A percentile compares a stretch with the other conserved stretches of the same genome.
These are phyloP conservation scores for Lerista edwardsae DNA, from an alignment of 2,797 vertebrate genomes.

Conservation along the genomic window DNA sequence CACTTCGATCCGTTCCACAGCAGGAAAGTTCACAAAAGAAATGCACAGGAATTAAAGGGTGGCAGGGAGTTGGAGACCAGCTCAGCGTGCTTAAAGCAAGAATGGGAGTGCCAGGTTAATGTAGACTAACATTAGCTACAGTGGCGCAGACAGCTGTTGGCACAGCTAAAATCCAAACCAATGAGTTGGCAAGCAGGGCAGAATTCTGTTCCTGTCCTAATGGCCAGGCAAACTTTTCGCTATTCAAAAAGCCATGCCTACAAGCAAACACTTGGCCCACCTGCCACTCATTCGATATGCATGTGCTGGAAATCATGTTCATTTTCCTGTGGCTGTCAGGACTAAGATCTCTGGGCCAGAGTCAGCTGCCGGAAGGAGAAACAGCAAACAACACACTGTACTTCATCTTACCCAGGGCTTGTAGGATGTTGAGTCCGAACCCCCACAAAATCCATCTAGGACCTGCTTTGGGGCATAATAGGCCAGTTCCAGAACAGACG, in stretches of 20 bases:
- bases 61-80: neutral
- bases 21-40: conserved; percentile 27
- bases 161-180: neutral
- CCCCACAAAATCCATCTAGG: no score
- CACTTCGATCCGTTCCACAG: neutral
- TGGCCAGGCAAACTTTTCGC: neutral
- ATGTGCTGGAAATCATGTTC: no score
- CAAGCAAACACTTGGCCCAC: neutral
- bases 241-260: neutral
- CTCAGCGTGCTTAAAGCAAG: neutral
- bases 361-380: no score
- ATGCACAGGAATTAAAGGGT: neutral
- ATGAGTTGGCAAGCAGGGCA: neutral
- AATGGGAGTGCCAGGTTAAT: neutral
- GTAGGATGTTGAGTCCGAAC: no score
- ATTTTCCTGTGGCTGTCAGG: no score
- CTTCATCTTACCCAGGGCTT: no score
- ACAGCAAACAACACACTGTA: no score
- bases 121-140: neutral
- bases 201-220: neutral
- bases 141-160: neutral
- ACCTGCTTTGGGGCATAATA: neutral
- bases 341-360: no score
- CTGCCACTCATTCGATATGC: neutral
- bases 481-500: neutral